Evolutionary conservation across 2,888 invertebrate species (phyloP).

Genomic region (Caenorhabditis parvicauda): DNA sequence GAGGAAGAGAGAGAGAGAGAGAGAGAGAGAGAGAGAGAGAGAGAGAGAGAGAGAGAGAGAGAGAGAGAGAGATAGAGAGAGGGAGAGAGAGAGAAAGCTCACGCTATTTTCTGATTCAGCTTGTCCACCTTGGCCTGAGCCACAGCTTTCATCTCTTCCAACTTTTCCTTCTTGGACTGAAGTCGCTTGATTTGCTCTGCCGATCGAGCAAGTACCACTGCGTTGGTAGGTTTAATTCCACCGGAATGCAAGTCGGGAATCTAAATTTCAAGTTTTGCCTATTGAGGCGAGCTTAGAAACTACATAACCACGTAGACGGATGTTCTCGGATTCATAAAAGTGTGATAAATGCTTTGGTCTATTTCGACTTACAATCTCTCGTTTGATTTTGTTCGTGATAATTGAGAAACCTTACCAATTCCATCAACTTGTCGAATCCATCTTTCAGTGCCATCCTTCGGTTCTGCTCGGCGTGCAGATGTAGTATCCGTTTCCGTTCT

Average conservation of each 20-base stretch:
- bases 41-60: too few relatives aligned
- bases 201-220: constrained; percentile 59
- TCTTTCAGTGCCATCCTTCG: constrained; percentile 60
- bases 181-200: constrained; percentile 55
- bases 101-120: constrained; percentile 44
- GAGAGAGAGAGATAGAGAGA: not conserved
- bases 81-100: constrained; percentile 4
- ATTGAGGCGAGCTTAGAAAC: not conserved
- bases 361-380: not conserved
- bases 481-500: constrained; percentile 60
- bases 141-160: too few relatives aligned
- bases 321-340: too few relatives aligned
- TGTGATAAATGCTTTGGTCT: not conserved
- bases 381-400: not conserved
- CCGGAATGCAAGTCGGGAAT: constrained; percentile 55
- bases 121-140: constrained; percentile 27
- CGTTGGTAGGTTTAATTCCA: constrained; percentile 61
- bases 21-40: not conserved
- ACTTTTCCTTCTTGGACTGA: constrained; percentile 18
- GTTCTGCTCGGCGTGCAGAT: constrained; percentile 62
- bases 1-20: not conserved
- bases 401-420: constrained; percentile 37
- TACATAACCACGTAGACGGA: too few relatives aligned
- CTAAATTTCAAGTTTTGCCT: constrained; percentile 24
- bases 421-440: constrained; percentile 60